Evolutionary conservation across 2,797 vertebrate species (phyloP).

Genomic region (Etheostoma nigrum): DNA sequence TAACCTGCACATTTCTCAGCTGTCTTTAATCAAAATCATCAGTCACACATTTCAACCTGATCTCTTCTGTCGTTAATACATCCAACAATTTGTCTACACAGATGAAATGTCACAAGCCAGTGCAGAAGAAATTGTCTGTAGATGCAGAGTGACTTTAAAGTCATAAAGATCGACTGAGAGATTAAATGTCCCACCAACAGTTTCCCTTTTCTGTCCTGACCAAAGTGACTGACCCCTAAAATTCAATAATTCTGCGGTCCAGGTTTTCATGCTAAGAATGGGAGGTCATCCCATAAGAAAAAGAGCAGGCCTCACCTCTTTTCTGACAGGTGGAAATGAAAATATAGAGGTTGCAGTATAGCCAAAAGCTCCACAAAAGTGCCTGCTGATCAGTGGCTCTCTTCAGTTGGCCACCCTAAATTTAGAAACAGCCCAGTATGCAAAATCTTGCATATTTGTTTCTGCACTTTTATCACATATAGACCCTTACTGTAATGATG

Average conservation of each 20-base stretch:
- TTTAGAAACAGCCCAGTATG: slow-evolving; percentile 21
- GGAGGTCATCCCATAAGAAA: slow-evolving; percentile 10
- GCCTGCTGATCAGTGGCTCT: slow-evolving; percentile 17
- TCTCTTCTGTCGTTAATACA: not conserved
- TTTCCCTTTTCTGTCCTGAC: slow-evolving; percentile 29
- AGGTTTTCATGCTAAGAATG: slow-evolving; percentile 22
- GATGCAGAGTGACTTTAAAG: slow-evolving; percentile 14
- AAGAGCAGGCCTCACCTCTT: slow-evolving; percentile 24
- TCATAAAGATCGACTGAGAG: not conserved
- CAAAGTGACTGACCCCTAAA: slow-evolving; percentile 37
- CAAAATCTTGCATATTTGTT: slow-evolving; percentile 10
- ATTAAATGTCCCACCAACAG: slow-evolving; percentile 23
- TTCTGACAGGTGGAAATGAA: slow-evolving; percentile 63
- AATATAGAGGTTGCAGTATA: slow-evolving; percentile 50
- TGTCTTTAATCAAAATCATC: not conserved
- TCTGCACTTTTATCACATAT: not conserved
- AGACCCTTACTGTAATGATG: not conserved
- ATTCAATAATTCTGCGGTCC: slow-evolving; percentile 31
- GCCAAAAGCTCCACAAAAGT: not conserved
- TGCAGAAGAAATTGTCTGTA: not conserved
- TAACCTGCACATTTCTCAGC: not conserved
- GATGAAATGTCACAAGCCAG: slow-evolving; percentile 7
- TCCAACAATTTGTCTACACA: not conserved
- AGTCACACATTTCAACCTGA: not conserved
- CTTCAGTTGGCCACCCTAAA: slow-evolving; percentile 12